Base-by-base conservation (phyloP, 2,113 vertebrate species). In the Bubo blakistoni region DNA sequence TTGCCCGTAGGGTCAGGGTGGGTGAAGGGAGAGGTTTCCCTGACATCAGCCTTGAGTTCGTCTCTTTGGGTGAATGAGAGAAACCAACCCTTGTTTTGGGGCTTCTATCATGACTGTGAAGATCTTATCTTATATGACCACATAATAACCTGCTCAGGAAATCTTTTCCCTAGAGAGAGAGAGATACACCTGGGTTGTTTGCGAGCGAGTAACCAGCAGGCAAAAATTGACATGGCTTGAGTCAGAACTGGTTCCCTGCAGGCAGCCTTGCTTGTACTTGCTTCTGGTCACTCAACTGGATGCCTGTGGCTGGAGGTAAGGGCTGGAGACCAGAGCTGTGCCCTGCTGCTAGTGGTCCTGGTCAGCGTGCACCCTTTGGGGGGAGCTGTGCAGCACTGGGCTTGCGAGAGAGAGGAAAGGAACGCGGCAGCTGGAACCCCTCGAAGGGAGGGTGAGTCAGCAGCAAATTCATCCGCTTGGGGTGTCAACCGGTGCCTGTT, bases 221-320 rank as follows among this genome's bases (percentile, higher is more conserved):
- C 81, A 94, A 79, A 94, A 92, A 71, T 57, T 92, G 67, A 79
- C 54, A 54, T 2, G 38, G 70, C 71, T 69, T 95, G 96, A 96
- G 95, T 95, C 95, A 96, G 89, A 95, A 44, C 0, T 1, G 70
- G 44, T 79, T 96, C 95, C 85, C 72, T 86, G 81, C 77, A 92
- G 88, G 81, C 88, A 92, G 42, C 79, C 70, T 79, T 89, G 95
- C 89, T 90, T 78, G 40, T 93, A 84, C 91, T 95, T 94, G 93
- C 72, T 96, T 94, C 92, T 90, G 51, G 95, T 95, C 92, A 42
- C 85, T 92, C 83, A 95, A 6, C 74, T 81, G 73, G 80, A 81
- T 9, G n/a, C 55, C 80, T 87, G 81, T 93, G 89, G 80, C 63
- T 88, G 85, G 66, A 93, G 82, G 59, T 81, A 73, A 93, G 58